Evolutionary conservation across 1,140 invertebrate genomes (phyloP), one percentile per base, ranked within the genome.

Genomic region (Drosophila bipectinata): DNA sequence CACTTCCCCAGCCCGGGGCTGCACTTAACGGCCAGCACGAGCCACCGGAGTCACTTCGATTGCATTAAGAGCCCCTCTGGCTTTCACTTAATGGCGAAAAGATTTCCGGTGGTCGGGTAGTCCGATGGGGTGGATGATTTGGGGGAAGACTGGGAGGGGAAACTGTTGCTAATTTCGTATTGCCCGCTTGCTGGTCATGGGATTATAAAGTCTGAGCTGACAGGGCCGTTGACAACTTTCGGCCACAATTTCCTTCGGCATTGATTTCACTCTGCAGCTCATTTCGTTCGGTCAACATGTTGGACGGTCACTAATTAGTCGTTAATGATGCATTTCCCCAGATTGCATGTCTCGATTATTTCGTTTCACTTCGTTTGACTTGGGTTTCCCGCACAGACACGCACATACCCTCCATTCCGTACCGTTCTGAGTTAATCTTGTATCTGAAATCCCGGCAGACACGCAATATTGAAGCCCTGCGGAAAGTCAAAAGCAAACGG

Each of bases 261-360:
- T 76, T 67, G 72, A 80, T 81, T 74, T 69, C 62, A 30, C 47
- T 56, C 61, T 51, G 41, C 78, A 72, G 61, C 51, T 53, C 63
- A 48, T 71, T 76, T 64, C 59, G 56, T 39, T 32, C 9, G 37
- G 52, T 32, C 77, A 67, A 67, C 77, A 59, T 64, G 68, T 62
- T 68, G 51, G 55, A 55, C 64, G 54, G 52, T 55, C 63, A 47
- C 75, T 87, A 87, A 88, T 87, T 87, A 87, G 62, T 76, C 72
- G 79, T 76, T 82, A 88, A 88, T 88, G 83, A 87, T 87, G 82
- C 75, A 79, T 77, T 87, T 77, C 57, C 56, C 57, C 60, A 68
- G 72, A 69, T 77, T 77, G 77, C 80, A 79, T 84, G 80, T 68
- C 58, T 53, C 54, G 71, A 83, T 79, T 72, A 62, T 66, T 68